These are phyloP conservation scores for Prenolepis imparis DNA, from an alignment of 2,888 invertebrate genomes.

Conservation along the genomic window DNA sequence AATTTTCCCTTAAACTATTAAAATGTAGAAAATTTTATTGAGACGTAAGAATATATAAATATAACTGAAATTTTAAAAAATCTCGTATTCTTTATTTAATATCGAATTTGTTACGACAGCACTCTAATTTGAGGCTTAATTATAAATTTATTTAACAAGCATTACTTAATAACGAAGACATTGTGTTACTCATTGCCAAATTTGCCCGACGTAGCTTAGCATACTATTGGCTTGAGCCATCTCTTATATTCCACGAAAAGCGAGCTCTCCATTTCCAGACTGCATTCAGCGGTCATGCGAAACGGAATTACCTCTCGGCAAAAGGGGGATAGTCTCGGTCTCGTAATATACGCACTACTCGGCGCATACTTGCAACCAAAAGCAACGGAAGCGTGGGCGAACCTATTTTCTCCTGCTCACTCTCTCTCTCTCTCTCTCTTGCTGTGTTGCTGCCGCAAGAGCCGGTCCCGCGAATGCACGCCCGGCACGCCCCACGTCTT, in stretches of 20 bases:
- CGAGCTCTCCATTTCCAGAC: slow-evolving; percentile 34
- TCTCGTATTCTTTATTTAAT: not conserved
- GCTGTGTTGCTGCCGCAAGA: slow-evolving; percentile 1
- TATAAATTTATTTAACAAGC: not conserved
- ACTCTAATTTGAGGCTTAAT: not conserved
- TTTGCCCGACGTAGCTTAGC: slow-evolving; percentile 1
- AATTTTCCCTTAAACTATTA: not conserved
- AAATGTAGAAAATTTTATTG: not conserved
- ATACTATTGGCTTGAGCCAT: slow-evolving; percentile 12
- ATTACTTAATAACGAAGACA: not conserved
- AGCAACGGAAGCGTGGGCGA: slow-evolving; percentile 35
- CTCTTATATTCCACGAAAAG: not conserved
- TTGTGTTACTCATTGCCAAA: not conserved
- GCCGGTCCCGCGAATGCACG: slow-evolving; percentile 36
- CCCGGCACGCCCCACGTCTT: slow-evolving; percentile 73
- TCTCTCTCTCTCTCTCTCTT: not conserved
- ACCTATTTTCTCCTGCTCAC: slow-evolving; percentile 51
- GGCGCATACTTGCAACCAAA: slow-evolving; percentile 37
- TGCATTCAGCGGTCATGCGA: slow-evolving; percentile 42
- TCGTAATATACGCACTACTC: slow-evolving; percentile 45
- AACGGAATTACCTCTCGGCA: slow-evolving; percentile 44
- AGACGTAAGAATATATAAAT: not conserved
- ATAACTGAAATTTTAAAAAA: not conserved
- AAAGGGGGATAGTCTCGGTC: slow-evolving; percentile 35
- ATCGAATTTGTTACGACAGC: not conserved